A percentile compares a stretch with the other conserved stretches of the same genome.
These are phyloP conservation scores for Isurus oxyrinchus DNA, from an alignment of 2,113 vertebrate species.

Conservation along the genomic window DNA sequence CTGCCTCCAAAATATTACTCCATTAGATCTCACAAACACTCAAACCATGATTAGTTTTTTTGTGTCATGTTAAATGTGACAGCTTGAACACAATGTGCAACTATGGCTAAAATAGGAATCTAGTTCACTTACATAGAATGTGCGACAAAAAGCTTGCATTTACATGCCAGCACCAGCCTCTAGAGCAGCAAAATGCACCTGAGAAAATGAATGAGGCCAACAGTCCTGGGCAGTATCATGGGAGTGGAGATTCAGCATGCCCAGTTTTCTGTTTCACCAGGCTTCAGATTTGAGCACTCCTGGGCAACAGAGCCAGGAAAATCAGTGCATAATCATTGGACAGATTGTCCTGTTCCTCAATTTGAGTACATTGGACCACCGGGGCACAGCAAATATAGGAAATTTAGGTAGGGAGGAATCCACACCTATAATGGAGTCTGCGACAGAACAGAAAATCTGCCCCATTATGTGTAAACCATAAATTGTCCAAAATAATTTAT, in stretches of 20 bases:
- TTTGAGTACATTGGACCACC: too few relatives aligned
- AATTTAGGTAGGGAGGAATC: too few relatives aligned
- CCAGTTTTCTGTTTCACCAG: neutral
- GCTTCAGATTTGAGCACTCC: neutral
- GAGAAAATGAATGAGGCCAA: neutral
- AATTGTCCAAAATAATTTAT: too few relatives aligned
- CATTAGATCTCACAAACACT: neutral
- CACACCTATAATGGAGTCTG: too few relatives aligned
- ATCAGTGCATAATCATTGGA: neutral
- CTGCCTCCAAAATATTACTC: neutral
- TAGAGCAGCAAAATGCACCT: neutral
- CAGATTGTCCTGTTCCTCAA: neutral
- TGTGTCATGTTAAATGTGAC: neutral
- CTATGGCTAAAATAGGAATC: too few relatives aligned
- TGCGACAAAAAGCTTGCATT: neutral
- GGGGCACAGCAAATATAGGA: too few relatives aligned
- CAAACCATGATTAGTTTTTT: neutral
- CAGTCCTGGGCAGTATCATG: too few relatives aligned
- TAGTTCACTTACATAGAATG: neutral
- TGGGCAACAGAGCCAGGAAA: neutral
- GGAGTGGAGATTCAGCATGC: too few relatives aligned
- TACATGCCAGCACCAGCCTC: neutral
- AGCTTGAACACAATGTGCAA: too few relatives aligned
- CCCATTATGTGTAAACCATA: too few relatives aligned
- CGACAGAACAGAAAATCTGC: too few relatives aligned